Conservation (phyloP, 2,113 vertebrate species). For the Rhodinocichla rosea region DNA sequence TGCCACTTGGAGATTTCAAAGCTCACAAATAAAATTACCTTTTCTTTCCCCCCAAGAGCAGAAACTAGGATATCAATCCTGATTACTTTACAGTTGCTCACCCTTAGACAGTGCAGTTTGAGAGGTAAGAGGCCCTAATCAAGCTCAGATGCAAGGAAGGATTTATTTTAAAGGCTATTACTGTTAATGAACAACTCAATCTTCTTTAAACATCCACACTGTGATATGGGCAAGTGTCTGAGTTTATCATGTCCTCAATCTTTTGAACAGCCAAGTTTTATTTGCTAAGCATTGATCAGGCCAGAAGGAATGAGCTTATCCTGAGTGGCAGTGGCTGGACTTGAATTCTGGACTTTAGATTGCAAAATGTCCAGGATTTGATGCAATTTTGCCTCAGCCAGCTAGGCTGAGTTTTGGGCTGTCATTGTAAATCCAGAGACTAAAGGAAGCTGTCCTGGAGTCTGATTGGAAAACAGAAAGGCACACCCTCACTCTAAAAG, state of each 20-base stretch:
- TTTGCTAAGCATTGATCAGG: constrained; percentile 19
- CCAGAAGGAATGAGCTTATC: neutral
- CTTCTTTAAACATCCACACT: constrained; percentile 6
- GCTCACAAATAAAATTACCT: neutral
- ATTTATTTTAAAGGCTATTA: neutral
- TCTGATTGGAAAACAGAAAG: neutral
- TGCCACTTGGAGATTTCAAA: neutral
- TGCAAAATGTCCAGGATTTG: neutral
- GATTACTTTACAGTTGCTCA: neutral
- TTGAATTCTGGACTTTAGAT: neutral
- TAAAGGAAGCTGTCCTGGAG: neutral
- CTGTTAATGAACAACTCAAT: constrained; percentile 4
- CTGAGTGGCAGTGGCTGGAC: neutral
- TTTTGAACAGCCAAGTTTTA: neutral
- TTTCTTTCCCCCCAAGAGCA: neutral
- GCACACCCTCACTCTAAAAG: neutral
- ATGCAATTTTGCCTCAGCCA: neutral
- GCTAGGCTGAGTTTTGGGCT: neutral
- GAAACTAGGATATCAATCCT: neutral
- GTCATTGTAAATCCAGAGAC: neutral
- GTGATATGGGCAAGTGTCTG: neutral
- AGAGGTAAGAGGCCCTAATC: neutral
- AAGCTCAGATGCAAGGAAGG: neutral
- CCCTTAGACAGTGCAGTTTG: neutral
- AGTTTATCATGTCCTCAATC: constrained; percentile 13